These are phyloP conservation scores for Idaea aversata DNA, from an alignment of 2,888 invertebrate species.

Conservation along the genomic window DNA sequence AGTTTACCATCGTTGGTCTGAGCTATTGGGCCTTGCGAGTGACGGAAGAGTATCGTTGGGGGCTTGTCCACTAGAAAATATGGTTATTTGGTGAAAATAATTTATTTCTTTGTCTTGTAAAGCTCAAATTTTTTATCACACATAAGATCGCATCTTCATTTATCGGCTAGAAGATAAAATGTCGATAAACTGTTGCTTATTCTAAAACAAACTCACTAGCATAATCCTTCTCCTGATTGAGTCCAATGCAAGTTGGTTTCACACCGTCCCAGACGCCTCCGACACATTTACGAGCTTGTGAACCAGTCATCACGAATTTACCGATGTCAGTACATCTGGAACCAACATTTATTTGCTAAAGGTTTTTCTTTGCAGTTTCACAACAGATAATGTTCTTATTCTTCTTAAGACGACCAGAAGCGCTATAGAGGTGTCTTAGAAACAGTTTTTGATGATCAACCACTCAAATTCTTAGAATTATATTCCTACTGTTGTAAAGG, in stretches of 20 bases:
- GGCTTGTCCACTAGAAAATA: conserved; percentile 87
- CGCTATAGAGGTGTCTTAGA: too few relatives aligned
- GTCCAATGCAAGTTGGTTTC: conserved; percentile 88
- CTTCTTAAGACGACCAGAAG: too few relatives aligned
- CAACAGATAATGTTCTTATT: too few relatives aligned
- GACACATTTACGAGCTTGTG: conserved; percentile 85
- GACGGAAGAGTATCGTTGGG: conserved; percentile 90
- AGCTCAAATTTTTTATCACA: neutral
- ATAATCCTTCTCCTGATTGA: conserved; percentile 93
- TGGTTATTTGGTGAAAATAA: neutral
- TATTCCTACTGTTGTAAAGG: too few relatives aligned
- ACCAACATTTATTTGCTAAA: neutral
- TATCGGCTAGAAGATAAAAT: neutral
- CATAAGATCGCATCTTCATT: too few relatives aligned
- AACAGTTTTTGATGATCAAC: too few relatives aligned
- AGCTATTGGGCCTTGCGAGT: conserved; percentile 90
- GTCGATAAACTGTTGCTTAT: neutral
- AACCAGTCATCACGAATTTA: conserved; percentile 91
- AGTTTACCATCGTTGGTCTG: conserved; percentile 92
- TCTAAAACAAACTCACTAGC: conserved; percentile 82
- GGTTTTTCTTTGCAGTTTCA: neutral
- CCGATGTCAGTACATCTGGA: conserved; percentile 90
- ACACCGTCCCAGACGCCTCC: conserved; percentile 91
- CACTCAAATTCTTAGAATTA: too few relatives aligned
- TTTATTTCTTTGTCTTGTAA: neutral